Conservation (phyloP, 1,140 invertebrate species). For the Odontomachus brunneus region DNA sequence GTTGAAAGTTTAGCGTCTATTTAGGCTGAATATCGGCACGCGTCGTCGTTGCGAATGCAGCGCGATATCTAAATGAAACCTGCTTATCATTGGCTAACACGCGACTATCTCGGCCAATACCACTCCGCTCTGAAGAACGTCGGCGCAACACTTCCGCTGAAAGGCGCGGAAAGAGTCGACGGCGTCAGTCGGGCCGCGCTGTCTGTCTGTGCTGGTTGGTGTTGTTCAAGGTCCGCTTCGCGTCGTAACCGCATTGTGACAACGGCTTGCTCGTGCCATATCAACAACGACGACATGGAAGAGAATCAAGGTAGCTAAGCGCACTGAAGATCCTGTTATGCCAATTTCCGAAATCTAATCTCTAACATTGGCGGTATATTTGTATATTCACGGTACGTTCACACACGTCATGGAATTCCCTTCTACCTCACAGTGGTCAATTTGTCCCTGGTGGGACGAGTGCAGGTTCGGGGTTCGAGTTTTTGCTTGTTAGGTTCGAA, state of each 20-base stretch:
- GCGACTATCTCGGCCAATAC: neutral
- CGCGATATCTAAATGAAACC: neutral
- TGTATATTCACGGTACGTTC: no score
- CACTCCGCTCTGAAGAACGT: neutral
- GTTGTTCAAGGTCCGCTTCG: neutral
- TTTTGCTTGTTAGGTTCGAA: no score
- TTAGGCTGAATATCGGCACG: no score
- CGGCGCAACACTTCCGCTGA: neutral
- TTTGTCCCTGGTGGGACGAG: no score
- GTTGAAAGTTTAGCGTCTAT: no score
- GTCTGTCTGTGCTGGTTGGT: constrained; percentile 9
- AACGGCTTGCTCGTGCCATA: neutral
- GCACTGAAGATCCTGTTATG: no score
- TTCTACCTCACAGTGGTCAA: no score
- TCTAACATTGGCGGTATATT: no score
- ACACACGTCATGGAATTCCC: no score
- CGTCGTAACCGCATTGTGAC: neutral
- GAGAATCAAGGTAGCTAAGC: constrained; percentile 32
- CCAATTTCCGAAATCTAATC: no score
- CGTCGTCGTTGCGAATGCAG: no score
- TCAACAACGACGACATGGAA: constrained; percentile 1
- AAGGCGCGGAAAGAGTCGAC: constrained; percentile 7
- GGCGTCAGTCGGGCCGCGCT: neutral
- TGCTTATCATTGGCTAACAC: neutral
- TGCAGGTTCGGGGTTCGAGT: no score